A percentile compares a stretch with the other conserved stretches of the same genome.
Evolutionary conservation across 2,113 vertebrate species (phyloP).

Genomic region (Megaceryle torquata): DNA sequence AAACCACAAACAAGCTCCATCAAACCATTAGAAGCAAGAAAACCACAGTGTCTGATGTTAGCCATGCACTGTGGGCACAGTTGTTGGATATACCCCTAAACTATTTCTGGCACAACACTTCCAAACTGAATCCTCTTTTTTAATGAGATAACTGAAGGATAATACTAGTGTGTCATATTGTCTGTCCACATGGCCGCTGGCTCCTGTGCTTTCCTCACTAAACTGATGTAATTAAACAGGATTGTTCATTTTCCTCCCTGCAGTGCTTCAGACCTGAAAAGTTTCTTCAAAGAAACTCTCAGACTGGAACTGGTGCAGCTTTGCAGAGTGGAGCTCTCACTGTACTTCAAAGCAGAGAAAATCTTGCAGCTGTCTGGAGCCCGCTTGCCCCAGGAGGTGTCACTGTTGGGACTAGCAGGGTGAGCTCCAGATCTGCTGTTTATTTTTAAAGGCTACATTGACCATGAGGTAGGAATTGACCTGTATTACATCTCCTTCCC

Average conservation of each 20-base stretch:
- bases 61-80: background rate
- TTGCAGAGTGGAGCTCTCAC: background rate
- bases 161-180: slow-evolving; percentile 3
- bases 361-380: slow-evolving; percentile 8
- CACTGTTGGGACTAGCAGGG: slow-evolving; percentile 70
- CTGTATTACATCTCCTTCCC: background rate
- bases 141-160: background rate
- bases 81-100: background rate
- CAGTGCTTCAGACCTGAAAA: background rate
- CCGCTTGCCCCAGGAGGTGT: slow-evolving; percentile 72
- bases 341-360: slow-evolving; percentile 13
- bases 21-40: background rate
- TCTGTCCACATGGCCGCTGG: background rate
- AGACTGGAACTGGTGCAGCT: background rate
- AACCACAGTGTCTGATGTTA: background rate
- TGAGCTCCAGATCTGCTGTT: background rate
- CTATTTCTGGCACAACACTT: background rate
- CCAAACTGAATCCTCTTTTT: background rate
- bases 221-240: slow-evolving; percentile 19
- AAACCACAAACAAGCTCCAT: background rate
- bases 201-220: slow-evolving; percentile 1
- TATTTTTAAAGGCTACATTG: background rate
- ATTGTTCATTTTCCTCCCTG: background rate
- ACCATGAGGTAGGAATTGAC: background rate
- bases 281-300: slow-evolving; percentile 7